Evolutionary conservation across 2,113 vertebrate genomes (phyloP).

Genomic region (Tapirus terrestris): DNA sequence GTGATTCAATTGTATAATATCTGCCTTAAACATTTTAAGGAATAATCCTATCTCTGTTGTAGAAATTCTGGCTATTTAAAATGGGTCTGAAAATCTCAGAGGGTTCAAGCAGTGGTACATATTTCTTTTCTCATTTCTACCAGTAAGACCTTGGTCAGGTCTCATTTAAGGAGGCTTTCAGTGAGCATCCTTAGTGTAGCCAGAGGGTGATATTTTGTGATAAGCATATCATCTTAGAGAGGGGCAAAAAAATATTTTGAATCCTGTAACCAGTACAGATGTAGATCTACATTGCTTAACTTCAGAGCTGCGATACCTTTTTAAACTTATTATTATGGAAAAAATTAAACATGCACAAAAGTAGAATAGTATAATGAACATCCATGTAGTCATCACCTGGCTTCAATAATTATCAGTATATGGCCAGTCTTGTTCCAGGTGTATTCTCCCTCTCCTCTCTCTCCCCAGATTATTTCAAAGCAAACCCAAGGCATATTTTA

Average conservation of each 20-base stretch:
- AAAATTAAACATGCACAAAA: background rate
- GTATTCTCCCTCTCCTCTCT: background rate
- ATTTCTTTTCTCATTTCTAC: background rate
- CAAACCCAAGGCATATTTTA: background rate
- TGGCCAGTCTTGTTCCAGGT: background rate
- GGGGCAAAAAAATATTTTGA: background rate
- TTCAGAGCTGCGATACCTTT: background rate
- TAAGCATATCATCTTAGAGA: background rate
- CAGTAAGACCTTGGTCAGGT: background rate
- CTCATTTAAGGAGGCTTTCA: slow-evolving; percentile 8
- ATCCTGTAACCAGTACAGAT: background rate
- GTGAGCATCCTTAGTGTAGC: background rate
- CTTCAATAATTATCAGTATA: background rate
- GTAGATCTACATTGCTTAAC: background rate
- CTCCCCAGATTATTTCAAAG: background rate
- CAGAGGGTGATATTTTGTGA: background rate
- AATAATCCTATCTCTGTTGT: background rate
- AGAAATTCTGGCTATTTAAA: background rate
- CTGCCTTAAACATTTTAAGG: background rate
- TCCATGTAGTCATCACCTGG: background rate
- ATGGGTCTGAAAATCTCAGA: background rate
- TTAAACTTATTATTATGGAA: background rate
- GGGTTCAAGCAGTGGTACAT: background rate
- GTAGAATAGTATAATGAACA: background rate
- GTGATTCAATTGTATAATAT: background rate